phyloP scores from a whole-genome alignment of 2,113 vertebrate genomes.

The Macaca fascicularis region T2T-MFA8v1.1 NC_088390.1:10953001-10953500 shows the following conservation, averaged over 20 bases:
- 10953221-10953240: not conserved
- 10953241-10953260: not conserved
- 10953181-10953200: not conserved
- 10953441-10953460: not conserved
- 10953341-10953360: not conserved
- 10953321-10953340: not conserved
- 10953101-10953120: no score
- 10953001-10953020: accelerated
- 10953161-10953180: no score
- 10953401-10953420: not conserved
- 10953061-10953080: no score
- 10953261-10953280: not conserved
- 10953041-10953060: no score
- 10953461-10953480: accelerated
- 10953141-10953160: no score
- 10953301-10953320: not conserved
- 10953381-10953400: not conserved
- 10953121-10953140: no score
- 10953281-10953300: not conserved
- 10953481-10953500: accelerated
- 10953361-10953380: accelerated
- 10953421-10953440: not conserved
- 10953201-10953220: not conserved
- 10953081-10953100: no score
- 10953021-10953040: no score